phyloP scores from a whole-genome alignment of 2,888 invertebrate species.

The Pseudococcus longispinus region DNA sequence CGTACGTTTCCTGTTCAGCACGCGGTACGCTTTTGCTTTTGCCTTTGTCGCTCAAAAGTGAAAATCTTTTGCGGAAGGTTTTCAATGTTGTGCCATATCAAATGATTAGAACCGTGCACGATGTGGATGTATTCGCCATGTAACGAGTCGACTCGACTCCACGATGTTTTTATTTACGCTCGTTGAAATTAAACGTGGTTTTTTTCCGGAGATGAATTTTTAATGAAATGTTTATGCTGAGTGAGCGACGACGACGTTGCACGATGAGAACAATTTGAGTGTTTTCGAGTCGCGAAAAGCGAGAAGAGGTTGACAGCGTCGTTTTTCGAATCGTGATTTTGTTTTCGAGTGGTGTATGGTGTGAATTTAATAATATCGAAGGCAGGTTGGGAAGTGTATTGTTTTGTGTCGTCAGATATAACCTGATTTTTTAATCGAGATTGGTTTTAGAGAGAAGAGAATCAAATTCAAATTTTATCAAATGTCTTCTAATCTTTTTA shows the following conservation, averaged over 20 bases:
- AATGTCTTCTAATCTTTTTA: too few species aligned
- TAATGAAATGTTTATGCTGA: not conserved
- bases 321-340: too few species aligned
- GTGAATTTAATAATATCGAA: too few species aligned
- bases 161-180: slow-evolving; percentile 20
- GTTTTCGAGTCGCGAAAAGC: too few species aligned
- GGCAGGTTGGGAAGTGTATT: too few species aligned
- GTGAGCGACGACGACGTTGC: not conserved
- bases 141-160: not conserved
- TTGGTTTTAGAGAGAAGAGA: too few species aligned
- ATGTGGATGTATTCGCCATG: not conserved
- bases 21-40: not conserved
- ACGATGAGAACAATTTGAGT: too few species aligned
- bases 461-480: too few species aligned
- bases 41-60: slow-evolving; percentile 28
- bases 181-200: slow-evolving; percentile 3
- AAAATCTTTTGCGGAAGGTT: slow-evolving; percentile 31
- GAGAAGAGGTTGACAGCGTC: too few species aligned
- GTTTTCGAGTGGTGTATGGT: too few species aligned
- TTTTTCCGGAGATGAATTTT: not conserved
- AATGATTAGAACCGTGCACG: not conserved
- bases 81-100: slow-evolving; percentile 34
- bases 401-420: too few species aligned
- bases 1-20: slow-evolving; percentile 32
- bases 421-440: too few species aligned